Evolutionary conservation across 2,797 vertebrate species (phyloP).

Genomic region (Arnoldichthys spilopterus): DNA sequence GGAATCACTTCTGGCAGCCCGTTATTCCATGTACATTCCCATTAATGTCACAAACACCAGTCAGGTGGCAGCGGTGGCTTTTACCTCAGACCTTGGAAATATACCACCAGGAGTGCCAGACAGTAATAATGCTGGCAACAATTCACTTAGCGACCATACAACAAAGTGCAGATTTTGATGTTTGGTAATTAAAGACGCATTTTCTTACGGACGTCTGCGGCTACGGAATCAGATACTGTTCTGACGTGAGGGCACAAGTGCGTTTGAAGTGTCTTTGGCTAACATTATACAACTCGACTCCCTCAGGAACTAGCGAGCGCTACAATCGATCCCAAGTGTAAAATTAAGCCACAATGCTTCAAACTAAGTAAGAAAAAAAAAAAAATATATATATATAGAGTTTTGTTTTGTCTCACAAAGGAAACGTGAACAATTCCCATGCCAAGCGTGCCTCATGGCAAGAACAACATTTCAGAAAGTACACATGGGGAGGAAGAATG

Average conservation of each 20-base stretch:
- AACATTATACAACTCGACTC: slow-evolving; percentile 40
- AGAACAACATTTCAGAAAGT: slow-evolving; percentile 4
- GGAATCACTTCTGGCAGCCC: slow-evolving; percentile 72
- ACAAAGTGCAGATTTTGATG: slow-evolving; percentile 38
- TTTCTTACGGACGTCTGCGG: slow-evolving; percentile 35
- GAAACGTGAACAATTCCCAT: slow-evolving; percentile 29
- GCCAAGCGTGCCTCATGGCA: background rate
- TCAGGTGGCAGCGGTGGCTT: slow-evolving; percentile 56
- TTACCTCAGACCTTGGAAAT: slow-evolving; percentile 53
- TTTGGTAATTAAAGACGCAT: slow-evolving; percentile 52
- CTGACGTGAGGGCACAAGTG: slow-evolving; percentile 51
- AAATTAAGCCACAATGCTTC: slow-evolving; percentile 47
- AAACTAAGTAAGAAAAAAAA: slow-evolving; percentile 37
- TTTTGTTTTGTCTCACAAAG: slow-evolving; percentile 10
- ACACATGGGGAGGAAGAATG: background rate
- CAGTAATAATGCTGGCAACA: slow-evolving; percentile 37
- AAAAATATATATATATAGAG: slow-evolving; percentile 30
- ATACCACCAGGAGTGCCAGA: slow-evolving; percentile 49
- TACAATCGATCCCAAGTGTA: slow-evolving; percentile 50
- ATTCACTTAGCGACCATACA: slow-evolving; percentile 25
- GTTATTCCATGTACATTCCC: slow-evolving; percentile 71
- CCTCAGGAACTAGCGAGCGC: slow-evolving; percentile 36
- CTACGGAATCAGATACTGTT: slow-evolving; percentile 51
- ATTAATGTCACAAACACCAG: slow-evolving; percentile 65
- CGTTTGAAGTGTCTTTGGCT: slow-evolving; percentile 55